Base-by-base conservation (phyloP, 2,888 invertebrate species). In the Platycheirus rosarum region DNA sequence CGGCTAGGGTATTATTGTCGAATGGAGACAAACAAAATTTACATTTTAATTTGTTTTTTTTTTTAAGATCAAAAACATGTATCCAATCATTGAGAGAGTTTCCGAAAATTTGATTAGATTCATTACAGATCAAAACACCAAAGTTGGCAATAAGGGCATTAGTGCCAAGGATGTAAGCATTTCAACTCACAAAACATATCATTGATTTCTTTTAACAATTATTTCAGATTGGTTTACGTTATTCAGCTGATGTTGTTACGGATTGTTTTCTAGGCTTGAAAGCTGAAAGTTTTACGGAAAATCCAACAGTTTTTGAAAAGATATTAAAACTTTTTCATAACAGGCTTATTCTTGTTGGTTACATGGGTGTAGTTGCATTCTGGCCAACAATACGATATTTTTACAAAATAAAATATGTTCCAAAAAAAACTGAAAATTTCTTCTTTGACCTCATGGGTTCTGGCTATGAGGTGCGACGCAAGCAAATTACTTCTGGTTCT, bases 401-500 rank as follows among this genome's bases (percentile, higher is more conserved):
- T 1, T 82, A 84, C n/a, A 88, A 87, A n/a, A 18, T 85, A 0
- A 86, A 86, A 3, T 86, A 88, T 40, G 49, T 90, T 0, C 84
- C 86, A 0, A 91, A 89, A 0, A 93, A 92, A 0, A 97, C 97
- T 87, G 97, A 88, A 23, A 7, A 37, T 0, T 89, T 87, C 57
- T 90, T 89, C 23, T 48, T 84, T 0, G 71, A 85, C 2, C 71
- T 90, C 0, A 86, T 89, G 88, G 71, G 85, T 9, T 85, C 73
- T 14, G 88, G 89, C 0, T 66, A 89, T 6, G 80, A 88, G 23
- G 60, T 87, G 0, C 86, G 90, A 0, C 85, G 86, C 1, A 23
- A 53, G 0, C 62, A 85, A 29, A 86, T 69, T 2, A 70, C 87
- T 37, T n/a, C n/a, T n/a, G n/a, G n/a, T n/a, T n/a, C n/a, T n/a